These are phyloP conservation scores for Xestoiulus laeticollis DNA, from an alignment of 2,888 invertebrate species.

Conservation along the genomic window DNA sequence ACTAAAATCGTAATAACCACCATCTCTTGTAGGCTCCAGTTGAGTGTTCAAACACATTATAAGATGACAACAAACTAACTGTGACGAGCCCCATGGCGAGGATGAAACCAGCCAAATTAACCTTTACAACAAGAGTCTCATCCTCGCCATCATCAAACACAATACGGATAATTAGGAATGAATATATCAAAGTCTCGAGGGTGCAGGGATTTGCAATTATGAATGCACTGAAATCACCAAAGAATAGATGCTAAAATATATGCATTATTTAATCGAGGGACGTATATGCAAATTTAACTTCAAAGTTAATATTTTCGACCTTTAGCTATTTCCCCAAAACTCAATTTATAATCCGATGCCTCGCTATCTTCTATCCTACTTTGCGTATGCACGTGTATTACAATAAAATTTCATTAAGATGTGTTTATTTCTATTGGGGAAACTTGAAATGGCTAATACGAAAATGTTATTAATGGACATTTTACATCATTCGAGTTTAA, in stretches of 20 bases:
- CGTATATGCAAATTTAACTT: neutral
- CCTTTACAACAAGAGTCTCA: neutral
- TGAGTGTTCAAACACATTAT: neutral
- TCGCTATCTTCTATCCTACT: neutral
- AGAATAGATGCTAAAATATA: neutral
- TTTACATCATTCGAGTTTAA: neutral
- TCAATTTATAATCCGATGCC: neutral
- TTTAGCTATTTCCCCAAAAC: neutral
- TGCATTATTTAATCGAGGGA: neutral
- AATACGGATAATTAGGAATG: neutral
- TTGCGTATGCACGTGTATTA: neutral
- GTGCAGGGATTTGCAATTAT: neutral
- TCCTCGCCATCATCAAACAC: neutral
- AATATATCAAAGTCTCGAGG: slow-evolving; percentile 16
- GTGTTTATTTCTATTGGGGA: neutral
- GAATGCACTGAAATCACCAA: neutral
- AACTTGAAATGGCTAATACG: neutral
- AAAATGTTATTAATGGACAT: neutral
- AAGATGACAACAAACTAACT: neutral
- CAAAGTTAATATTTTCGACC: neutral
- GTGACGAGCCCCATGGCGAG: neutral
- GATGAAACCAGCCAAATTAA: slow-evolving; percentile 5
- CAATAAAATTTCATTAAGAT: neutral
- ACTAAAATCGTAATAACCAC: too few species aligned
- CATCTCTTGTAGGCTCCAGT: neutral